Evolutionary conservation across 2,797 vertebrate genomes (phyloP).

Genomic region (Natrix natrix): DNA sequence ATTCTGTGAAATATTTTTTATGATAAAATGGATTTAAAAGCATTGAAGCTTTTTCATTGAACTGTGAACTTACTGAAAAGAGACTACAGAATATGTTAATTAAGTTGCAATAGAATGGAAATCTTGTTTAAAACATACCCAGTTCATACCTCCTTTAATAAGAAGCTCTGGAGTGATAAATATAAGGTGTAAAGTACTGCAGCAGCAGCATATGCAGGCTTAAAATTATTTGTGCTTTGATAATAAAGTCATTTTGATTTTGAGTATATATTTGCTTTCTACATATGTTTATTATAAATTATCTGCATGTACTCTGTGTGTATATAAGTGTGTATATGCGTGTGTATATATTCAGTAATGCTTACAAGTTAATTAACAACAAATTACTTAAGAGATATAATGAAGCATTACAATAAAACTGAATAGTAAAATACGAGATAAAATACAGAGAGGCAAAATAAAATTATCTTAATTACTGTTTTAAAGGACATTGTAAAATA

Average conservation of each 20-base stretch:
- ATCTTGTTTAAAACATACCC: neutral
- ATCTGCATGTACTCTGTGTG: neutral
- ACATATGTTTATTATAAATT: neutral
- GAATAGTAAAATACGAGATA: neutral
- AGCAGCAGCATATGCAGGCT: neutral
- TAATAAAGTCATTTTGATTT: neutral
- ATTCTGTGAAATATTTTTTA: neutral
- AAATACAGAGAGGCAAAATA: neutral
- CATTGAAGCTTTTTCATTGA: neutral
- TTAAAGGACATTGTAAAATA: neutral
- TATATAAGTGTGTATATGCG: too few species aligned
- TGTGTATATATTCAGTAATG: neutral
- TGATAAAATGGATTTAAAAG: neutral
- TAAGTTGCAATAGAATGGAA: neutral
- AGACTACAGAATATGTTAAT: neutral
- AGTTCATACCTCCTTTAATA: neutral
- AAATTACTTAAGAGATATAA: neutral
- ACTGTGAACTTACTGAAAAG: neutral
- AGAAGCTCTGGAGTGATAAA: neutral
- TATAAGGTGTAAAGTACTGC: neutral
- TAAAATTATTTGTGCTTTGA: neutral
- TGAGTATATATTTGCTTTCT: neutral
- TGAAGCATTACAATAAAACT: neutral
- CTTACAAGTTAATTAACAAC: neutral
- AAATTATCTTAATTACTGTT: neutral